phyloP scores from a whole-genome alignment of 1,140 invertebrate species.

The Sinella curviseta region DNA sequence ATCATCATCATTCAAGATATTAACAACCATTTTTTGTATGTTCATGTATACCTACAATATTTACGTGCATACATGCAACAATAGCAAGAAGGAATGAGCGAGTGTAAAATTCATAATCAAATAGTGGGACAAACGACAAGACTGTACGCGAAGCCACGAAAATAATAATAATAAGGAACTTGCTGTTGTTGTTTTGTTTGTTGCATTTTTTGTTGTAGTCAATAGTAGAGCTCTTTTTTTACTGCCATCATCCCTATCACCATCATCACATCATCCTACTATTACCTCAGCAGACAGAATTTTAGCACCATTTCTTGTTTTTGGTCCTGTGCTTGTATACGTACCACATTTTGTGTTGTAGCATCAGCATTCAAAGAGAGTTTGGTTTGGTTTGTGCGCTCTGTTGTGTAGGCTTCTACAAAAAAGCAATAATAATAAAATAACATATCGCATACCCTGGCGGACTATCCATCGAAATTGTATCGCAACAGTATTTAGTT shows the following conservation, averaged over 20 bases:
- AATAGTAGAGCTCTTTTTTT: not conserved
- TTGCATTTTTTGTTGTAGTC: not conserved
- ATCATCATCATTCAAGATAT: not conserved
- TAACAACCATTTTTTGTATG: not conserved
- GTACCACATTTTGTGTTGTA: not conserved
- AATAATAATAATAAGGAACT: slow-evolving; percentile 23
- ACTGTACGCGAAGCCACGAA: slow-evolving; percentile 14
- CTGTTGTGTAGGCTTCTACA: slow-evolving; percentile 1
- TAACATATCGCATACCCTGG: not conserved
- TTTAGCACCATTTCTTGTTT: slow-evolving; percentile 14
- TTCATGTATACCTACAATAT: not conserved
- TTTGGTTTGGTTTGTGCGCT: not conserved
- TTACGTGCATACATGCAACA: not conserved
- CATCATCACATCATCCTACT: not conserved
- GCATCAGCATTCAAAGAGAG: not conserved
- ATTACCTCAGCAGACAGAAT: not conserved
- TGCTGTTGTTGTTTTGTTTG: not conserved
- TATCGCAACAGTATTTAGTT: not conserved
- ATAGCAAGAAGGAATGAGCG: not conserved
- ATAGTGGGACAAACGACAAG: slow-evolving; percentile 19
- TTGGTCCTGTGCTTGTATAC: not conserved
- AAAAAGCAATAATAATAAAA: not conserved
- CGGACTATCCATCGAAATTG: not conserved
- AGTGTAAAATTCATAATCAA: slow-evolving; percentile 13
- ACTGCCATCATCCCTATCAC: not conserved